Percentiles rank a stretch among this genome's conserved stretches.
Evolutionary conservation across 2,888 invertebrate species (phyloP).

Genomic region (Esperia sulphurella): DNA sequence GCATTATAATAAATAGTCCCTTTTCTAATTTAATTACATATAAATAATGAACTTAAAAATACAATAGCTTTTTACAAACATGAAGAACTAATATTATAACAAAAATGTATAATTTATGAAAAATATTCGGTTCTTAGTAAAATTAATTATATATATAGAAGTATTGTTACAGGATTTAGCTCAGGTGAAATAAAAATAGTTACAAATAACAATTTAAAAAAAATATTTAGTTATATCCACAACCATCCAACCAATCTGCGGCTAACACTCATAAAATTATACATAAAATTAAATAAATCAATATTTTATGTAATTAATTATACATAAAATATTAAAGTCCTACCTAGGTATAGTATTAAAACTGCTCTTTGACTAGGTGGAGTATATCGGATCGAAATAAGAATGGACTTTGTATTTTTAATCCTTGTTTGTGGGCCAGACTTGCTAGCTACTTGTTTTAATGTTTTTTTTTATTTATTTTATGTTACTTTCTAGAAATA

Average conservation of each 20-base stretch:
- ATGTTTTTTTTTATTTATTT: neutral
- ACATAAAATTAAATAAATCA: conserved; percentile 49
- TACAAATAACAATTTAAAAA: conserved; percentile 21
- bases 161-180: conserved; percentile 9
- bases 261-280: conserved; percentile 51
- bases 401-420: conserved; percentile 8
- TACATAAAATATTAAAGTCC: conserved; percentile 48
- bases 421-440: neutral
- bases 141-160: conserved; percentile 13
- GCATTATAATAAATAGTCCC: conserved; percentile 67
- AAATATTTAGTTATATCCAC: conserved; percentile 45
- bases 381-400: conserved; percentile 44
- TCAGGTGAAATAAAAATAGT: conserved; percentile 17
- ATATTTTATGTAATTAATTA: conserved; percentile 20
- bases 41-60: conserved; percentile 68
- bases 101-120: conserved; percentile 26
- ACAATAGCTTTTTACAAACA: conserved; percentile 67
- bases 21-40: conserved; percentile 65
- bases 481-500: too few relatives aligned
- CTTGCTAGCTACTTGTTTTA: neutral
- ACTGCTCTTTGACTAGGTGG: conserved; percentile 74
- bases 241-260: conserved; percentile 59
- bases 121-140: conserved; percentile 48
- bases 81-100: conserved; percentile 40
- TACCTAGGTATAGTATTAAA: conserved; percentile 66